Conservation (phyloP, 2,113 vertebrate species). For the Nematolebias whitei region DNA sequence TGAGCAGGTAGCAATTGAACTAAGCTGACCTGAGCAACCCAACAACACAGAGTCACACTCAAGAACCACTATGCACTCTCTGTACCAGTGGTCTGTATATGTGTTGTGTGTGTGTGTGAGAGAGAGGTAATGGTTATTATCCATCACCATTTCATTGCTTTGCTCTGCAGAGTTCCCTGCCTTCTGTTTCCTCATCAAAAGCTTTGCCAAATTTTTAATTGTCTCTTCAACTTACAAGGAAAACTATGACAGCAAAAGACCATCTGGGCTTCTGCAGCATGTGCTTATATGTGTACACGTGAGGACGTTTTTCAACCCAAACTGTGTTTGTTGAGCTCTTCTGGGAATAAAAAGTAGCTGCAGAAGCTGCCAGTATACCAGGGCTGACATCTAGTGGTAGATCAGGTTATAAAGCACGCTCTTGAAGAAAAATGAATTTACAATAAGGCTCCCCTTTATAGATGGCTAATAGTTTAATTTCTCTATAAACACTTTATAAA, state of each 20-base stretch:
- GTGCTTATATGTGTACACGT: background rate
- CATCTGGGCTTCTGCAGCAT: background rate
- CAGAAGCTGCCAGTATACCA: background rate
- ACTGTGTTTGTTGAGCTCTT: background rate
- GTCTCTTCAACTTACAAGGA: slow-evolving; percentile 6
- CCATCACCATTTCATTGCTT: slow-evolving; percentile 20
- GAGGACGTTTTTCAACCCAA: background rate
- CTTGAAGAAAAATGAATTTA: background rate
- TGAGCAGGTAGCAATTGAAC: background rate
- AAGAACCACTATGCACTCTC: slow-evolving; percentile 10
- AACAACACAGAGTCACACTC: background rate
- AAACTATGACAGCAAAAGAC: slow-evolving; percentile 3
- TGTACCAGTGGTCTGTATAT: background rate
- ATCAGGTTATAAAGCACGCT: background rate
- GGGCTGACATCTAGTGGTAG: slow-evolving; percentile 59
- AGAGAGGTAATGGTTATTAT: slow-evolving; percentile 44
- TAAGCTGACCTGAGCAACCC: background rate
- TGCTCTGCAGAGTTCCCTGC: slow-evolving; percentile 5
- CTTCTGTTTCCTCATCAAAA: slow-evolving; percentile 5
- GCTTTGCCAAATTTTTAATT: slow-evolving; percentile 25
- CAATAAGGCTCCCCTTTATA: too few species aligned
- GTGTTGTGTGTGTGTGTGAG: background rate
- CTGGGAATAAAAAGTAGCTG: background rate
- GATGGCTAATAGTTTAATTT: too few species aligned
- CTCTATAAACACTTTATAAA: too few species aligned